Conservation (phyloP, 2,888 invertebrate genomes). For the Drosophila prostipennis region DNA sequence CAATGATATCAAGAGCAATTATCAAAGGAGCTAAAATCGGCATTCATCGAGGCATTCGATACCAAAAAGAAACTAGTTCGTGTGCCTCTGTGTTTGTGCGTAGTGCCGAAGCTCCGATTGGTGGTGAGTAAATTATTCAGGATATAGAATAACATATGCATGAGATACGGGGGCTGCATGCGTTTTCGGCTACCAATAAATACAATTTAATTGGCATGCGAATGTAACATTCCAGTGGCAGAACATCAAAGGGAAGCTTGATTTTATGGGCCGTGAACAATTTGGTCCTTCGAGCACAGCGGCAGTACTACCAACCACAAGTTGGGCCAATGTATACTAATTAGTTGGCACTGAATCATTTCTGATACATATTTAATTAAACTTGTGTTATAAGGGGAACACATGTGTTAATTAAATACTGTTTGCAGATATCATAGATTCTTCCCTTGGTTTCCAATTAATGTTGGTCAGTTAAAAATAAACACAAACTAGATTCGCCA, state of each 20-base stretch:
- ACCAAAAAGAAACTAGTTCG: not conserved
- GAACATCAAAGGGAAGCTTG: conserved; percentile 3
- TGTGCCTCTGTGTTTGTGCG: not conserved
- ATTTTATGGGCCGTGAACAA: conserved; percentile 3
- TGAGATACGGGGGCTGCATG: not conserved
- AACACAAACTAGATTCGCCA: too few relatives aligned
- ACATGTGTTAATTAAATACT: too few relatives aligned
- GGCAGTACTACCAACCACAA: not conserved
- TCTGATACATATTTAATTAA: too few relatives aligned
- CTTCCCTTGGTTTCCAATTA: too few relatives aligned
- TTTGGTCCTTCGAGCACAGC: not conserved
- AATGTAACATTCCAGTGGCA: not conserved
- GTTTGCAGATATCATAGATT: too few relatives aligned
- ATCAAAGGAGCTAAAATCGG: conserved; percentile 13
- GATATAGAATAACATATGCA: conserved; percentile 17
- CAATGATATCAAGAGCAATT: conserved; percentile 28
- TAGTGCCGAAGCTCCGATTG: not conserved
- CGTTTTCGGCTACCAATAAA: conserved; percentile 18
- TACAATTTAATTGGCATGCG: conserved; percentile 19
- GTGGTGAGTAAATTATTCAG: conserved; percentile 13
- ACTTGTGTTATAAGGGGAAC: too few relatives aligned
- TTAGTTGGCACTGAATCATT: not conserved
- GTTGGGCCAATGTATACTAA: not conserved
- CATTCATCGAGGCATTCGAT: not conserved
- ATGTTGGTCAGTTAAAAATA: too few relatives aligned